Base-by-base conservation (phyloP, 2,888 invertebrate species). In the Galerucella pusilla region DNA sequence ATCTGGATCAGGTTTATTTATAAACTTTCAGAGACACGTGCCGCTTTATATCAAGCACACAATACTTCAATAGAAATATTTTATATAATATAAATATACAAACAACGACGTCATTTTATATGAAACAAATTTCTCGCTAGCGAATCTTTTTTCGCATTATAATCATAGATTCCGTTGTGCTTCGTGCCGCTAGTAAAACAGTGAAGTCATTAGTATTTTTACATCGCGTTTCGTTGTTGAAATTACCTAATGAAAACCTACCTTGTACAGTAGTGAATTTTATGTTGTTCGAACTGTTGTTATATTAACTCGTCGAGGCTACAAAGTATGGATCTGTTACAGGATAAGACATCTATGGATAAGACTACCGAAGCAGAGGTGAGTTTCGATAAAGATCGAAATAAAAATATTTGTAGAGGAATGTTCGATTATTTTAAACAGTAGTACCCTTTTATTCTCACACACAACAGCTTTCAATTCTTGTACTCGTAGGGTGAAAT, bases 151-250 rank as follows among this genome's bases (percentile, higher is more conserved):
- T 20, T n/a, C 14, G 61, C 11, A 61, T 16, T 25, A 9, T 25
- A 28, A 59, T 66, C 14, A 71, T 10, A 61, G 64, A 66, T 57
- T n/a, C 20, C 54, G 35, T 49, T 14, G 46, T 66, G 35, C 35
- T 74, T 71, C 71, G 74, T 74, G 74, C 71, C 67, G 28, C 45
- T 20, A 71, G 52, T 71, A 14, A 12, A 28, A 59, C 25, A 10
- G 67, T 74, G 74, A 74, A 74, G 74, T 74, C 74, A 74, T 74
- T 70, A 25, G 25, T 74, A 74, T 74, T 74, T 74, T 74, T 57
- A 57, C 16, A 20, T 9, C 70, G 70, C 61, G 49, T n/a, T 57
- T 57, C 57, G 16, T 57, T 57, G 65, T 69, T 67, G 70, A 71
- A 60, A 65, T 74, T 72, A 71, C 54, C 71, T 71, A 74, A 70